Percentiles rank a stretch among this genome's conserved stretches.
Evolutionary conservation across 1,140 invertebrate species (phyloP).

Genomic region (Aphelenchoides avenae): DNA sequence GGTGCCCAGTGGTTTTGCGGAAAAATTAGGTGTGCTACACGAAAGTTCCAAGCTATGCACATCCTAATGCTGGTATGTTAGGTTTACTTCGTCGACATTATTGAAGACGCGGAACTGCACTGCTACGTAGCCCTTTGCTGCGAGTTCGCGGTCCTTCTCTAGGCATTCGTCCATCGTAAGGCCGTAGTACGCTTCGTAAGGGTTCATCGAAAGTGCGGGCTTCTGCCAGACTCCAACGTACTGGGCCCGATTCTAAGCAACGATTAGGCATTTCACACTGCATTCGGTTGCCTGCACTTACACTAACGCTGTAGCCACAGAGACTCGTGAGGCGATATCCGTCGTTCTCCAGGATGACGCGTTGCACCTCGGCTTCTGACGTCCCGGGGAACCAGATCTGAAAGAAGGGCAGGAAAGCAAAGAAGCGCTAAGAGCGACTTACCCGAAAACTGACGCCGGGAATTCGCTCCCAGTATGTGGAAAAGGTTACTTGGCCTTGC

Average conservation of each 20-base stretch:
- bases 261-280: too few species aligned
- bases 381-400: conserved; percentile 58
- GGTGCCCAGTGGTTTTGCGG: conserved; percentile 5
- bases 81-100: conserved; percentile 42
- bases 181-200: conserved; percentile 59
- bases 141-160: conserved; percentile 42
- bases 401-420: conserved; percentile 9
- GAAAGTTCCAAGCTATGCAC: not conserved
- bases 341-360: conserved; percentile 47
- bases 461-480: conserved; percentile 56
- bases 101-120: conserved; percentile 55
- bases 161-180: conserved; percentile 50
- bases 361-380: conserved; percentile 48
- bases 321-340: conserved; percentile 48
- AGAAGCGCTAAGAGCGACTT: conserved; percentile 3
- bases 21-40: conserved; percentile 1
- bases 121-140: conserved; percentile 49
- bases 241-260: conserved; percentile 32
- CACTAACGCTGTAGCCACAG: conserved; percentile 49
- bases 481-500: conserved; percentile 48
- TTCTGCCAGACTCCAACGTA: conserved; percentile 58
- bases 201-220: conserved; percentile 24
- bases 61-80: not conserved
- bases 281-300: conserved; percentile 16
- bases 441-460: conserved; percentile 47